A percentile compares a stretch with the other conserved stretches of the same genome.
Evolutionary conservation across 1,140 invertebrate species (phyloP).

Genomic region (Macrosteles quadrilineatus): DNA sequence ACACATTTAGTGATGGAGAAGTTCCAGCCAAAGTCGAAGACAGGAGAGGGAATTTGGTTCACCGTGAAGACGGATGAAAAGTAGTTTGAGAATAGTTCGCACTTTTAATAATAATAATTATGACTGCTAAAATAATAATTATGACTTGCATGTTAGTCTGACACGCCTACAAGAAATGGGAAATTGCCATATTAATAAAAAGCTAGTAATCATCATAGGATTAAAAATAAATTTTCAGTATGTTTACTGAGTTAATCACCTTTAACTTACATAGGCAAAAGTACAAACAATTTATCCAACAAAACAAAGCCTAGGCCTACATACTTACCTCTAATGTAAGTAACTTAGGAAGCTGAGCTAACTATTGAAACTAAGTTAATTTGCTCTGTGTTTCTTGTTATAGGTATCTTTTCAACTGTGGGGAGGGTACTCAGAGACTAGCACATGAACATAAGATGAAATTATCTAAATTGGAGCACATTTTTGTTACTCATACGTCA

Average conservation of each 20-base stretch:
- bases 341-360: conserved; percentile 13
- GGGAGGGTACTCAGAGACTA: conserved; percentile 86
- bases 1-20: background rate
- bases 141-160: too few species aligned
- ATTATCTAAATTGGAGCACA: conserved; percentile 74
- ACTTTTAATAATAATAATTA: too few species aligned
- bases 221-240: too few species aligned
- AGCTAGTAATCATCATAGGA: too few species aligned
- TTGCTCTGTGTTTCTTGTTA: conserved; percentile 35
- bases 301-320: background rate
- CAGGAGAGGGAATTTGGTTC: background rate
- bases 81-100: too few species aligned
- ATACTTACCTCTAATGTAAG: background rate
- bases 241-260: too few species aligned
- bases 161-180: too few species aligned
- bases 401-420: conserved; percentile 92
- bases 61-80: too few species aligned
- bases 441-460: conserved; percentile 85
- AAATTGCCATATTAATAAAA: too few species aligned
- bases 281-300: background rate
- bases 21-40: background rate
- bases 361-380: background rate
- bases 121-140: too few species aligned
- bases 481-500: conserved; percentile 81
- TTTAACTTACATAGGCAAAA: background rate